Evolutionary conservation across 2,113 vertebrate species (phyloP).

Genomic region (Microcebus tavaratra): DNA sequence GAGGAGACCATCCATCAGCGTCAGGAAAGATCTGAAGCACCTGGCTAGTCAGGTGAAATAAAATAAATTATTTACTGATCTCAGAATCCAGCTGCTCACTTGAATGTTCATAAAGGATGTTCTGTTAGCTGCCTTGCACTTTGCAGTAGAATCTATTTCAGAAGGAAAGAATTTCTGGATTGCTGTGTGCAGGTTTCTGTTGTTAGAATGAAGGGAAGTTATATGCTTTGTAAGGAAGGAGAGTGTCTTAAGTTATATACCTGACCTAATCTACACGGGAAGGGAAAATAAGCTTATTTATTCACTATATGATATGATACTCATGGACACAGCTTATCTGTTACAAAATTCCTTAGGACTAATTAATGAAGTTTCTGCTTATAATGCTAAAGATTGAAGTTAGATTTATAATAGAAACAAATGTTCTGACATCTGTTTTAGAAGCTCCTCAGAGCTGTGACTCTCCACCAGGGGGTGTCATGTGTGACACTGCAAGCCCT

Average conservation of each 20-base stretch:
- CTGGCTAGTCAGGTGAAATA: constrained; percentile 70
- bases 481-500: background rate
- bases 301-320: background rate
- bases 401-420: background rate
- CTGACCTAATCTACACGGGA: background rate
- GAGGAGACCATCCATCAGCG: constrained; percentile 67
- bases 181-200: background rate
- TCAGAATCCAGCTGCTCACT: constrained; percentile 58
- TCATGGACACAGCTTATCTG: background rate
- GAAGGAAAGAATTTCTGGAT: constrained; percentile 19
- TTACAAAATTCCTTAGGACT: background rate
- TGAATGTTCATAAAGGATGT: constrained; percentile 11
- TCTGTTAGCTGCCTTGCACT: background rate
- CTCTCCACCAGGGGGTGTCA: constrained; percentile 53
- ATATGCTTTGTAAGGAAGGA: background rate
- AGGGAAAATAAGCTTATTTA: background rate
- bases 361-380: background rate
- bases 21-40: constrained; percentile 64
- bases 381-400: background rate
- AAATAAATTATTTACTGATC: constrained; percentile 76
- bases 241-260: background rate
- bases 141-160: background rate
- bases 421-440: background rate
- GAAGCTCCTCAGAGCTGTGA: background rate
- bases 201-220: background rate